Conservation (phyloP, 2,113 vertebrate species). For the Otis tarda region DNA sequence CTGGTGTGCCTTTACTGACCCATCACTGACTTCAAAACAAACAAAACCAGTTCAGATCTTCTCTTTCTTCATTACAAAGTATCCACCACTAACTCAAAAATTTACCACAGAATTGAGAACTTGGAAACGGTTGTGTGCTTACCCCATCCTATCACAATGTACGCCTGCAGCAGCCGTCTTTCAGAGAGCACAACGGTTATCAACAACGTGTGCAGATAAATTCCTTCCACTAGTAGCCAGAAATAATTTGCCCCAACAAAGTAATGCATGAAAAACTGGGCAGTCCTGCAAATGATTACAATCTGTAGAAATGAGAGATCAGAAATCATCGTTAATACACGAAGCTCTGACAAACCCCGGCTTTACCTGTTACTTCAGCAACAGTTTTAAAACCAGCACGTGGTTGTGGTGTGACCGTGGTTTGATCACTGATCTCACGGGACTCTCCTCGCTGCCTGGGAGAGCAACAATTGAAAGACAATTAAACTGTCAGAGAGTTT, state of each 20-base stretch:
- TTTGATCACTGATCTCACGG: background rate
- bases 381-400: background rate
- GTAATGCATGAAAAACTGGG: conserved; percentile 89
- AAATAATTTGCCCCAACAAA: conserved; percentile 90
- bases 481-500: too few relatives aligned
- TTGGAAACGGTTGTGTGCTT: background rate
- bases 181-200: conserved; percentile 86
- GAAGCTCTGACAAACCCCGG: background rate
- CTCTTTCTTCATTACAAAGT: background rate
- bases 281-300: conserved; percentile 79
- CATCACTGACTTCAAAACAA: background rate
- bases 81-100: background rate
- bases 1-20: background rate
- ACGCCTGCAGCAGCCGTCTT: conserved; percentile 83
- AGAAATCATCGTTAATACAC: background rate
- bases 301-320: conserved; percentile 66
- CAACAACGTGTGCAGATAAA: conserved; percentile 88
- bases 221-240: conserved; percentile 93
- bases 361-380: background rate
- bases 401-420: background rate
- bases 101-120: background rate
- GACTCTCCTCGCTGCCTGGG: background rate
- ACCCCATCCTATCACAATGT: conserved; percentile 94
- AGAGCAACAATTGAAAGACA: background rate
- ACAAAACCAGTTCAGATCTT: background rate